A percentile compares a stretch with the other conserved stretches of the same genome.
These are phyloP conservation scores for Hypanus sabinus DNA, from an alignment of 2,113 vertebrate genomes.

Conservation along the genomic window DNA sequence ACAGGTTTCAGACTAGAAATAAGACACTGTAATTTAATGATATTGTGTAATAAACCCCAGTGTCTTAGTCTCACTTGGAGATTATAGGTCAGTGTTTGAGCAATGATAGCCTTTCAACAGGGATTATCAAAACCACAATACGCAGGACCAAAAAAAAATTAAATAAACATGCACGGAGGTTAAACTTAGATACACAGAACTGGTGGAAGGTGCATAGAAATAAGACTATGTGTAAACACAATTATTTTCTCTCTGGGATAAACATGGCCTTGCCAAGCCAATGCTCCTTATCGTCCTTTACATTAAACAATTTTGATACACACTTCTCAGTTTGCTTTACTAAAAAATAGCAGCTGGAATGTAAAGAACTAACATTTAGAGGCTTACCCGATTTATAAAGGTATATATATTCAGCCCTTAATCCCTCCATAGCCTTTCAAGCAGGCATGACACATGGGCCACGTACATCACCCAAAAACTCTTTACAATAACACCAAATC, in stretches of 20 bases:
- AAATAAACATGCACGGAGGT: too few species aligned
- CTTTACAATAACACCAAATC: neutral
- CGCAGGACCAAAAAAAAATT: neutral
- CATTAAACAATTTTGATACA: slow-evolving; percentile 13
- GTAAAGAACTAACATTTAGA: neutral
- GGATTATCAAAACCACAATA: neutral
- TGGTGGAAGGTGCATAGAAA: neutral
- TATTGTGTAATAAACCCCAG: neutral
- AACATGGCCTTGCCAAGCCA: neutral
- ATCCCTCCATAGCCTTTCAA: neutral
- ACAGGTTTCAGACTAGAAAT: neutral
- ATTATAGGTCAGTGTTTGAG: neutral
- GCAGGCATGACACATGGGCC: neutral
- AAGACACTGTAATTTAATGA: neutral
- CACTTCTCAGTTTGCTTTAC: neutral
- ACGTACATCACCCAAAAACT: neutral
- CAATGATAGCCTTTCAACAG: neutral
- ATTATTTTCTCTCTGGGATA: neutral
- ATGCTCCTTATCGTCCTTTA: neutral
- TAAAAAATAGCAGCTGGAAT: slow-evolving; percentile 8
- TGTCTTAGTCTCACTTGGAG: neutral
- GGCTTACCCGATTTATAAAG: neutral
- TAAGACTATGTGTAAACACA: neutral
- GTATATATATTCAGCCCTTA: neutral
- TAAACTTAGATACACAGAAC: neutral